phyloP scores from a whole-genome alignment of 2,113 vertebrate species.

The Salminus brasiliensis region DNA sequence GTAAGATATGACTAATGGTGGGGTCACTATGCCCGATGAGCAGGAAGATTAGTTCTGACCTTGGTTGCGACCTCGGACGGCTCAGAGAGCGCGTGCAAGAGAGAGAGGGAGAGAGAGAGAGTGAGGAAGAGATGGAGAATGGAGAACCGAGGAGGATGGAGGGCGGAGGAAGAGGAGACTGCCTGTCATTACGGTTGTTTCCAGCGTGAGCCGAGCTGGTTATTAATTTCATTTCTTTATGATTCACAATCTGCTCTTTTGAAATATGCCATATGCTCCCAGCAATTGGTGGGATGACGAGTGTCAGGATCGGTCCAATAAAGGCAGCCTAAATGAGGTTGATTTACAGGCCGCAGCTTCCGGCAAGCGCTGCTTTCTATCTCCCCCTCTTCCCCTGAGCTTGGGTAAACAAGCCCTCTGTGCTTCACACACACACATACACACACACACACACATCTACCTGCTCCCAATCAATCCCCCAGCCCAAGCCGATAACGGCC shows the following conservation, averaged over 20 bases:
- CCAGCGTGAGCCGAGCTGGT: slow-evolving; percentile 79
- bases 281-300: slow-evolving; percentile 91
- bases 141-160: neutral
- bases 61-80: slow-evolving; percentile 77
- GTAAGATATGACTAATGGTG: slow-evolving; percentile 65
- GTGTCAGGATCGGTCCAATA: slow-evolving; percentile 93
- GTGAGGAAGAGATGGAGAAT: slow-evolving; percentile 52
- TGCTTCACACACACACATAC: too few species aligned
- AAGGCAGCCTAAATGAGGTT: slow-evolving; percentile 92
- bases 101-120: slow-evolving; percentile 71
- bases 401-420: slow-evolving; percentile 56
- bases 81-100: slow-evolving; percentile 70
- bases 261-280: slow-evolving; percentile 95
- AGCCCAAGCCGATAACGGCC: slow-evolving; percentile 57
- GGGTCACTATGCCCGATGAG: slow-evolving; percentile 65
- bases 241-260: slow-evolving; percentile 93
- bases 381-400: slow-evolving; percentile 59
- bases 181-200: slow-evolving; percentile 85
- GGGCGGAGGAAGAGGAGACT: slow-evolving; percentile 49
- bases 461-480: slow-evolving; percentile 47
- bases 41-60: slow-evolving; percentile 79
- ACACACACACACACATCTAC: slow-evolving; percentile 9
- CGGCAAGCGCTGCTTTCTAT: slow-evolving; percentile 38
- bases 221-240: slow-evolving; percentile 97
- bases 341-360: slow-evolving; percentile 87